Percentiles rank a stretch among this genome's conserved stretches.
phyloP scores from a whole-genome alignment of 1,140 invertebrate species.

The Pygmarrhopalites habei region DNA sequence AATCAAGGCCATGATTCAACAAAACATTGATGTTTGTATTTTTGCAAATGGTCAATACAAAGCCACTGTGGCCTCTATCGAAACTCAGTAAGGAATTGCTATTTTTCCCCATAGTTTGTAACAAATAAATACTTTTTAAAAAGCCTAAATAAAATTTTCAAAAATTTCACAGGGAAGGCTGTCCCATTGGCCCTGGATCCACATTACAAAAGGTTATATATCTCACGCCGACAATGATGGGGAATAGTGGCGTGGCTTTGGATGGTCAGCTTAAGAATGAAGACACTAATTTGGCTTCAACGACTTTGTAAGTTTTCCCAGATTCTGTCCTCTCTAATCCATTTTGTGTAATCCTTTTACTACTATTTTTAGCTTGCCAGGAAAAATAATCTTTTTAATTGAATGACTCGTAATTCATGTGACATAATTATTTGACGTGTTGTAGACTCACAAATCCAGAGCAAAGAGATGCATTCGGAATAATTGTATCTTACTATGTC shows the following conservation, averaged over 20 bases:
- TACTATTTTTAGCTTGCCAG: background rate
- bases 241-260: slow-evolving; percentile 84
- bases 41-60: slow-evolving; percentile 98
- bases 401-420: slow-evolving; percentile 14
- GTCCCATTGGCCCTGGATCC: slow-evolving; percentile 89
- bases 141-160: no score
- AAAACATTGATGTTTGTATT: slow-evolving; percentile 94
- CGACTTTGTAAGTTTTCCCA: slow-evolving; percentile 69
- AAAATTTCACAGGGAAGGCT: slow-evolving; percentile 69
- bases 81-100: slow-evolving; percentile 89
- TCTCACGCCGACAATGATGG: slow-evolving; percentile 67
- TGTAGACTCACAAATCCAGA: slow-evolving; percentile 72
- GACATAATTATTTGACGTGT: background rate
- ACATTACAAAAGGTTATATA: slow-evolving; percentile 85
- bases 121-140: no score
- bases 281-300: slow-evolving; percentile 89
- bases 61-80: slow-evolving; percentile 82
- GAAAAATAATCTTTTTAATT: slow-evolving; percentile 16
- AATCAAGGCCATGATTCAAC: slow-evolving; percentile 82
- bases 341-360: no score
- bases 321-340: slow-evolving; percentile 15
- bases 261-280: slow-evolving; percentile 87
- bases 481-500: slow-evolving; percentile 80
- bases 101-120: no score
- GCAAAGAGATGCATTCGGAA: slow-evolving; percentile 76